Conservation (phyloP, 2,797 vertebrate genomes). For the Trematomus bernacchii region DNA sequence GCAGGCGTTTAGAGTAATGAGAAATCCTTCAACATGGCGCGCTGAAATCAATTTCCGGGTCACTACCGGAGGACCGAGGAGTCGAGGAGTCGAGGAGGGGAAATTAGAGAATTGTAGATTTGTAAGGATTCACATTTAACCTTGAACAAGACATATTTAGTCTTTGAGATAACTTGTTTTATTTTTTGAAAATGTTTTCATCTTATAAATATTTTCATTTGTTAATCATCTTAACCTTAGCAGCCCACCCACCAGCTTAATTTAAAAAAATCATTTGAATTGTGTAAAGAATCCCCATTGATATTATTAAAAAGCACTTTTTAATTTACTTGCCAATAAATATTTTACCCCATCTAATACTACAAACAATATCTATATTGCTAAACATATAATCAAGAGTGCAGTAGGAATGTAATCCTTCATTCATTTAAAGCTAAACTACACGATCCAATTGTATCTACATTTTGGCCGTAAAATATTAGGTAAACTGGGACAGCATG, state of each 20-base stretch:
- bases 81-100: too few relatives aligned
- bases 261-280: too few relatives aligned
- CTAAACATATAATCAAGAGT: neutral
- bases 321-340: neutral
- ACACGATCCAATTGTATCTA: neutral
- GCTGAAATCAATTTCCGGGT: too few relatives aligned
- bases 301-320: neutral
- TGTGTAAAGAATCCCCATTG: neutral
- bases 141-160: neutral
- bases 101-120: neutral
- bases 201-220: neutral
- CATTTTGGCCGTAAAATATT: neutral
- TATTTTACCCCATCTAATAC: neutral
- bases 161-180: neutral
- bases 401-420: neutral
- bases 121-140: neutral
- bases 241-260: too few relatives aligned
- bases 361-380: neutral
- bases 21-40: too few relatives aligned
- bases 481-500: neutral
- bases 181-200: slow-evolving; percentile 2
- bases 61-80: too few relatives aligned
- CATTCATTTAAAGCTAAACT: neutral
- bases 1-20: too few relatives aligned
- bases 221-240: neutral